phyloP scores from a whole-genome alignment of 2,113 vertebrate species.

The Bufo bufo region DNA sequence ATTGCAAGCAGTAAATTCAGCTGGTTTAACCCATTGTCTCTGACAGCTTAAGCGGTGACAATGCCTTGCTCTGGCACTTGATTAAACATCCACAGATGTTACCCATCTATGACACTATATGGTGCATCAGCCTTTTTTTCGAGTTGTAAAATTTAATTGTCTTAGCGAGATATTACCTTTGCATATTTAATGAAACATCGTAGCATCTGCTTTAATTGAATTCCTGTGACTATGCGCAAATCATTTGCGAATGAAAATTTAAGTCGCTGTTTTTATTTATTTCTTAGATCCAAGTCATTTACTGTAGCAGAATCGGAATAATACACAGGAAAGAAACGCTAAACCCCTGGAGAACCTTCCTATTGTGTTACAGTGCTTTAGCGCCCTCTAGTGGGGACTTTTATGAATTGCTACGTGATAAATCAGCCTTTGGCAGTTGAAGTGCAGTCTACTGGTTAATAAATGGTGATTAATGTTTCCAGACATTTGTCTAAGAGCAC shows the following conservation, averaged over 20 bases:
- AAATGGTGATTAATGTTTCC: background rate
- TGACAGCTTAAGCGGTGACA: background rate
- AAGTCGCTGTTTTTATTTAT: background rate
- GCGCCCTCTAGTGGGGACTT: background rate
- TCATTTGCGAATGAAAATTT: slow-evolving; percentile 21
- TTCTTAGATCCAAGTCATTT: background rate
- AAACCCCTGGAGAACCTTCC: background rate
- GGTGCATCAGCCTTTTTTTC: slow-evolving; percentile 17
- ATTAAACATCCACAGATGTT: slow-evolving; percentile 5
- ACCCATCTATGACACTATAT: background rate
- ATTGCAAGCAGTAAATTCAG: background rate
- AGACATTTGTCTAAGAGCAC: background rate
- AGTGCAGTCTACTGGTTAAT: background rate
- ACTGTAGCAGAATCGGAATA: background rate
- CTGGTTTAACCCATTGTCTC: background rate
- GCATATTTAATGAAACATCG: background rate
- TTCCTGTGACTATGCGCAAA: slow-evolving; percentile 12
- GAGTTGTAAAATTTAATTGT: slow-evolving; percentile 14
- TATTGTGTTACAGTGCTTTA: background rate
- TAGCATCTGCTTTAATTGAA: slow-evolving; percentile 11
- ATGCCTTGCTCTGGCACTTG: background rate
- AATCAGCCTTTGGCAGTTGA: background rate
- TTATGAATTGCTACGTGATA: background rate
- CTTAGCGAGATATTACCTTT: slow-evolving; percentile 30
- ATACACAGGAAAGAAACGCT: background rate